Base-by-base conservation (phyloP, 1,140 invertebrate species). In the Bombus haemorrhoidalis region DNA sequence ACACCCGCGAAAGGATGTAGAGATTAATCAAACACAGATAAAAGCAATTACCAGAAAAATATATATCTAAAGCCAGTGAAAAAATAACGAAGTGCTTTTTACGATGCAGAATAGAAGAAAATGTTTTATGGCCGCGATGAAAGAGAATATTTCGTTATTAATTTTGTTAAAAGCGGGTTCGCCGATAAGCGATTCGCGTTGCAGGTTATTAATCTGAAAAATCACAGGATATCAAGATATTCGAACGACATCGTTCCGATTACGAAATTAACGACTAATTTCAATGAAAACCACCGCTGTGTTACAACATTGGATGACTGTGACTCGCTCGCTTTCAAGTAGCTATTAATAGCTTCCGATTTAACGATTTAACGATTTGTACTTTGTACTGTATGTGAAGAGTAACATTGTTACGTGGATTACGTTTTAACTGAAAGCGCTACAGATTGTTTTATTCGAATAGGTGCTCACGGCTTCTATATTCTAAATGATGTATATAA, bases 141-240 rank as follows among this genome's bases (percentile, higher is more conserved):
- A 71, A 71, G 37, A 71, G 68, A 22, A 41, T 39, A 28, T 41
- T 41, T 18, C 39, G 39, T 72, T 43, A 18, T 72, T 72, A 72
- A 41, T 72, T 72, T 41, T 15, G 39, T 18, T 72, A 72, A 72
- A 72, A 41, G 39, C 69, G 39, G 28, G 10, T 39, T 39, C 22
- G n/a, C 22, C 57, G 57, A 34, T 59, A 39, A 73, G 15, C 28
- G 66, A n/a, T n/a, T 34, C 39, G 9, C 13, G 39, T 74, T 22
- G 25, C 28, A 41, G 13, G 53, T 62, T 74, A 74, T 62, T 73
- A 81, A 81, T 81, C 28, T 41, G 18, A 28, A 59, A 74, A 62
- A 74, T 74, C 53, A 28, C 6, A n/a, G 15, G 74, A 81, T 39
- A n/a, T 15, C 15, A 37, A 9, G 32, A 39, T 15, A 74, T 62